Base-by-base conservation (phyloP, 2,797 vertebrate genomes). In the Adrianichthys oophorus region DNA sequence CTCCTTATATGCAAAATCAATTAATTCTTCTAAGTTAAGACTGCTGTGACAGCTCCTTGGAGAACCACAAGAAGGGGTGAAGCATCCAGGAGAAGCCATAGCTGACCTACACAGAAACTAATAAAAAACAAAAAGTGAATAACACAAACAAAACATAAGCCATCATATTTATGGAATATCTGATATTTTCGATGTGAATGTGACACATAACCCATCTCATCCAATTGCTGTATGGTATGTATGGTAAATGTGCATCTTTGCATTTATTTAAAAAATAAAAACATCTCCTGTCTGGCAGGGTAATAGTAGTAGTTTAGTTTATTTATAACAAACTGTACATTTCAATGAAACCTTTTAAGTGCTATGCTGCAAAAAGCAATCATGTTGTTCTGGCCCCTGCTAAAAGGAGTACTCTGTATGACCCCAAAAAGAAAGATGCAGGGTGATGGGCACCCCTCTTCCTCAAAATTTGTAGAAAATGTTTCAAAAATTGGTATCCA, bases 341-440 rank as follows among this genome's bases (percentile, higher is more conserved):
- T 37, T 37, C 32, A 37, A 37, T 37, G 32, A 12, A 37, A 37
- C 10, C 12, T 3, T 21, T 10, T 12, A 37, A 37, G 32, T 37
- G 32, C 32, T 37, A 4, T 37, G 32, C 32, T 37, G 29, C 29
- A 40, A 17, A 51, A 14, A 51, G 49, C 29, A 17, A 37, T 32
- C 49, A 51, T 26, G 12, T 16, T 18, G 26, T 17, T 51, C 29
- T 37, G 49, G 37, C 19, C 10, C 37, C 37, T 37, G 29, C 49
- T 15, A 17, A 51, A 29, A 32, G 50, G 21, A 15, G 32, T 5
- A 17, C 21, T 18, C 21, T 37, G 18, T 8, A 40, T 14, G 17
- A 40, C 50, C 37, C 50, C 37, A 18, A 21, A 52, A 15, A 52
- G 37, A 41, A 17, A 52, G 37, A 52, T 15, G 50, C 19, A 18